Evolutionary conservation across 2,797 vertebrate species (phyloP).

Genomic region (Hemibagrus guttatus): DNA sequence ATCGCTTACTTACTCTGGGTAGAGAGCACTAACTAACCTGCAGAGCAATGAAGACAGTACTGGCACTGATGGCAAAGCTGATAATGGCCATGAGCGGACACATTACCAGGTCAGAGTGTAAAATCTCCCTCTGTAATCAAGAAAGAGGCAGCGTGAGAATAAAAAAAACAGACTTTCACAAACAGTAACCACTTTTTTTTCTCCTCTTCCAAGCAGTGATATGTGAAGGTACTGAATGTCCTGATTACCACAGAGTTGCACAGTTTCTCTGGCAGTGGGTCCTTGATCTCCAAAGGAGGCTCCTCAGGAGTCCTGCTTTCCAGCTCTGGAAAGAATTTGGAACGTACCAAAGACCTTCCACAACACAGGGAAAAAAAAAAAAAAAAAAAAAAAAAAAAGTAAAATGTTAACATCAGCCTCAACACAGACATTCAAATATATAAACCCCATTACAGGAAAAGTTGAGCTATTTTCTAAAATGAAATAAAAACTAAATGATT

Average conservation of each 20-base stretch:
- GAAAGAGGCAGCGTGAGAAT: not conserved
- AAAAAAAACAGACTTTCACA: slow-evolving; percentile 18
- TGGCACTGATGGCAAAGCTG: slow-evolving; percentile 90
- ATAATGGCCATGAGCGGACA: slow-evolving; percentile 88
- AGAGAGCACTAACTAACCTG: slow-evolving; percentile 72
- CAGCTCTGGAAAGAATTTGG: slow-evolving; percentile 86
- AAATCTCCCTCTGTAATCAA: slow-evolving; percentile 80
- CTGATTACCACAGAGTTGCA: slow-evolving; percentile 82
- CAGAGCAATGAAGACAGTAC: slow-evolving; percentile 90
- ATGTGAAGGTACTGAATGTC: slow-evolving; percentile 22
- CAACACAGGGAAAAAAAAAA: slow-evolving; percentile 45
- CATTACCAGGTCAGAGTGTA: slow-evolving; percentile 90
- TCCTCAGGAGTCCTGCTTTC: slow-evolving; percentile 83
- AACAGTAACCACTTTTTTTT: not conserved
- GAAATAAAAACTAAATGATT: no score
- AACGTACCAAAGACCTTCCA: slow-evolving; percentile 83
- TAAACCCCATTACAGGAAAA: no score
- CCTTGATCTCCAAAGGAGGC: slow-evolving; percentile 83
- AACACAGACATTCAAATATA: not conserved
- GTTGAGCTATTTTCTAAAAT: no score
- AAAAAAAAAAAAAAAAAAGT: not conserved
- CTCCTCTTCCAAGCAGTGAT: not conserved
- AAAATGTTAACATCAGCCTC: slow-evolving; percentile 2
- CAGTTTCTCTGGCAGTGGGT: slow-evolving; percentile 88
- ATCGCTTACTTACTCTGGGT: no score